phyloP scores from a whole-genome alignment of 2,113 vertebrate genomes.

The Tupaia chinensis region DNA sequence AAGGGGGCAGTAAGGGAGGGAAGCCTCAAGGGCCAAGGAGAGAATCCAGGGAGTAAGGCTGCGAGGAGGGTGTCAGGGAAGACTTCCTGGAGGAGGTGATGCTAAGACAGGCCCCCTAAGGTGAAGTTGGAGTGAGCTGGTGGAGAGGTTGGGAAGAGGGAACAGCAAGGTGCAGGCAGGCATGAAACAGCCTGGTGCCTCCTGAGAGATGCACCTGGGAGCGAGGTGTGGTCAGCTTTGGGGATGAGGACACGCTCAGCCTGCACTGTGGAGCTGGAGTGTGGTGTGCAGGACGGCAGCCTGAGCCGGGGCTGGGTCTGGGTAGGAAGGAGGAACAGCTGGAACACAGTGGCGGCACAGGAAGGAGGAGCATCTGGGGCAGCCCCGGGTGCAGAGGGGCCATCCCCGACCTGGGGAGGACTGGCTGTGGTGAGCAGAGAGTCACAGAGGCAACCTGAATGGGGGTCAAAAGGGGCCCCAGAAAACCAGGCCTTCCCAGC shows the following conservation, averaged over 20 bases:
- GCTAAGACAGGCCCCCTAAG: not conserved
- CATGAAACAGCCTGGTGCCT: not conserved
- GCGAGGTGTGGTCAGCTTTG: not conserved
- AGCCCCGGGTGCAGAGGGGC: not conserved
- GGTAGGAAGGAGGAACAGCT: not conserved
- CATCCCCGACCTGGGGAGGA: not conserved
- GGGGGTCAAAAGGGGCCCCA: not conserved
- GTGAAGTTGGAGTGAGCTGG: not conserved
- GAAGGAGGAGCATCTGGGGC: not conserved
- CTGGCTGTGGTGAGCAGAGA: not conserved
- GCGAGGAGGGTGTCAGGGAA: not conserved
- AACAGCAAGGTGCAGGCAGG: not conserved
- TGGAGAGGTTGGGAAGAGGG: not conserved
- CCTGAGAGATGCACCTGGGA: not conserved
- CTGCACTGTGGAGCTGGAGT: accelerated
- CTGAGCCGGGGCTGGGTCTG: not conserved
- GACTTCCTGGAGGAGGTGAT: not conserved
- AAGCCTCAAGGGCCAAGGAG: not conserved
- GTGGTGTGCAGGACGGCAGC: not conserved
- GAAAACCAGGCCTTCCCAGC: not conserved
- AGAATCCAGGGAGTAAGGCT: not conserved
- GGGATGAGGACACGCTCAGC: accelerated
- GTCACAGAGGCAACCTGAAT: not conserved
- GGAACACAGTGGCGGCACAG: not conserved
- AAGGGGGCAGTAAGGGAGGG: not conserved